These are phyloP conservation scores for Parnassius mnemosyne DNA, from an alignment of 2,888 invertebrate species.

Conservation along the genomic window DNA sequence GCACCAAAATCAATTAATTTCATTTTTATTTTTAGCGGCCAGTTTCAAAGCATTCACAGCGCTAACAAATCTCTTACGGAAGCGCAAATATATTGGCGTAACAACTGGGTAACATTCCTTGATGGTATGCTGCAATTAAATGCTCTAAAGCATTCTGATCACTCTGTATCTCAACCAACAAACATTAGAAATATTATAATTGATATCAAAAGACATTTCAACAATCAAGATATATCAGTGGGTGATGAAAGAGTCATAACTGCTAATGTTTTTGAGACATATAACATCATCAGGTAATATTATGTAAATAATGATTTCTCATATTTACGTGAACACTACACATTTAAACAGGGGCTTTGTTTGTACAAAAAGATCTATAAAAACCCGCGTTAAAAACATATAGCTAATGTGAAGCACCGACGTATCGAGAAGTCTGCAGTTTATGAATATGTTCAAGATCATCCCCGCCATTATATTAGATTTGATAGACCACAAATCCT, in stretches of 20 bases:
- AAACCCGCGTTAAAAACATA: too few species aligned
- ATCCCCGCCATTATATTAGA: too few species aligned
- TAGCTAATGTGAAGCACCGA: too few species aligned
- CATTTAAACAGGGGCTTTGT: too few species aligned
- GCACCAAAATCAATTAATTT: neutral
- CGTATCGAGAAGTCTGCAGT: too few species aligned
- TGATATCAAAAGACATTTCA: conserved; percentile 38
- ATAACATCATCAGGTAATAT: conserved; percentile 40
- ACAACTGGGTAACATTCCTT: conserved; percentile 90
- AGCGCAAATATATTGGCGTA: conserved; percentile 80
- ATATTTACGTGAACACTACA: too few species aligned
- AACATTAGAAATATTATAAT: conserved; percentile 45
- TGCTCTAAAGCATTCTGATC: conserved; percentile 80
- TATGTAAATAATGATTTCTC: too few species aligned
- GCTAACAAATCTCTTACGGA: conserved; percentile 41
- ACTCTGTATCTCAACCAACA: conserved; percentile 83
- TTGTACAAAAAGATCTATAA: too few species aligned
- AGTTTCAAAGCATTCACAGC: conserved; percentile 47
- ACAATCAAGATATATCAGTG: conserved; percentile 8
- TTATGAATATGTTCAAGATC: too few species aligned
- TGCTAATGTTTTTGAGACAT: conserved; percentile 35
- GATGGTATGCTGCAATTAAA: conserved; percentile 90
- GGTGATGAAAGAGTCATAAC: conserved; percentile 31
- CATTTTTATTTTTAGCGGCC: conserved; percentile 40
- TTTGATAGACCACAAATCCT: too few species aligned